phyloP scores from a whole-genome alignment of 2,797 vertebrate genomes.

The Monodelphis domestica region DNA sequence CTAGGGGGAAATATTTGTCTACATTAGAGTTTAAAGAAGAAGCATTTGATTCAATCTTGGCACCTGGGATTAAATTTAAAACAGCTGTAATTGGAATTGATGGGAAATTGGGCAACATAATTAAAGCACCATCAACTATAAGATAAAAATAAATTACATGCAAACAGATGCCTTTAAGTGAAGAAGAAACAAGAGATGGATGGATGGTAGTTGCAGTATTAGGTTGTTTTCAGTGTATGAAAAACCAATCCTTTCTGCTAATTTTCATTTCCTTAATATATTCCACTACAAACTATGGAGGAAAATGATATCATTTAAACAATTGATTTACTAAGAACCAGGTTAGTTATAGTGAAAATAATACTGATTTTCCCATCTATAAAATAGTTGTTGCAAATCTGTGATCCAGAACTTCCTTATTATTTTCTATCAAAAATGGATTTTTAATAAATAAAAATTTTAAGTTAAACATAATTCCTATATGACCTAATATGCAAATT shows the following conservation, averaged over 20 bases:
- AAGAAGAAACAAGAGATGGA: slow-evolving; percentile 30
- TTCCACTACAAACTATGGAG: too few species aligned
- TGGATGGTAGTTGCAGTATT: slow-evolving; percentile 24
- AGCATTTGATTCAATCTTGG: slow-evolving; percentile 71
- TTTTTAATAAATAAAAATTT: too few species aligned
- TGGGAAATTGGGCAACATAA: slow-evolving; percentile 63
- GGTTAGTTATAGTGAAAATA: too few species aligned
- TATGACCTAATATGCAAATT: too few species aligned
- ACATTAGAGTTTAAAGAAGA: slow-evolving; percentile 53
- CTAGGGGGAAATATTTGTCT: slow-evolving; percentile 56
- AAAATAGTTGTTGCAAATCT: too few species aligned
- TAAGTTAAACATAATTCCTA: too few species aligned
- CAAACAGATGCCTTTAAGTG: slow-evolving; percentile 59
- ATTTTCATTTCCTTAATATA: neutral
- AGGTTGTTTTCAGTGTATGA: neutral
- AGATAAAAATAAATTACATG: slow-evolving; percentile 66
- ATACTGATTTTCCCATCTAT: too few species aligned
- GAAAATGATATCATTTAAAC: too few species aligned
- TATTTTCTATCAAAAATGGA: too few species aligned
- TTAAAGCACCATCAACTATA: slow-evolving; percentile 74
- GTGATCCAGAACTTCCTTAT: too few species aligned
- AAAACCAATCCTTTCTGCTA: neutral
- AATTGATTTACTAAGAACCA: too few species aligned
- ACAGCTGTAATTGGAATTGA: slow-evolving; percentile 71
- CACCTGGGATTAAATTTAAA: slow-evolving; percentile 72